phyloP scores from a whole-genome alignment of 1,140 invertebrate genomes.

The Bradysia coprophila region DNA sequence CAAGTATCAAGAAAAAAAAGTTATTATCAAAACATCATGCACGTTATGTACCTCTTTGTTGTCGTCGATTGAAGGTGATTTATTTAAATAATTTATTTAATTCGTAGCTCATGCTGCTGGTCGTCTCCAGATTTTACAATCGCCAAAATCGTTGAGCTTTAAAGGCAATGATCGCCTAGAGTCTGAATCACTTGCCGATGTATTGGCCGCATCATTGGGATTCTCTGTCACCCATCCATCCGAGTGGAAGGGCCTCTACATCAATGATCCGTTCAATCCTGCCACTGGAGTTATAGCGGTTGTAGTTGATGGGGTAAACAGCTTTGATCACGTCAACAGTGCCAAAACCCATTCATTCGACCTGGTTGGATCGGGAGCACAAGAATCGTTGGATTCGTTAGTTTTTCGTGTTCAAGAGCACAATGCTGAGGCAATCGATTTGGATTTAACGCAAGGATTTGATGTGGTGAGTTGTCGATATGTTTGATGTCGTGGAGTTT shows the following conservation, averaged over 20 bases:
- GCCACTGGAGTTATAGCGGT: constrained; percentile 59
- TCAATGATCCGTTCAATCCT: constrained; percentile 53
- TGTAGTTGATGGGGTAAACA: constrained; percentile 50
- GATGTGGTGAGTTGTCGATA: constrained; percentile 31
- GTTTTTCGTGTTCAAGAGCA: constrained; percentile 12
- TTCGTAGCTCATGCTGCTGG: constrained; percentile 40
- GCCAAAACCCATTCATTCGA: constrained; percentile 16
- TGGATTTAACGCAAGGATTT: constrained; percentile 40
- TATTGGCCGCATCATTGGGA: constrained; percentile 49
- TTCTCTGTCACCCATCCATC: constrained; percentile 36
- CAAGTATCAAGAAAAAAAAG: not conserved
- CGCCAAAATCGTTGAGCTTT: constrained; percentile 43
- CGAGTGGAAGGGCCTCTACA: constrained; percentile 47
- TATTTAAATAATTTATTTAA: constrained; percentile 12
- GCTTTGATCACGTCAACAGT: constrained; percentile 26
- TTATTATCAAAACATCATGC: not conserved
- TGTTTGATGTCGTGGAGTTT: constrained; percentile 1
- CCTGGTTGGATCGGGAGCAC: constrained; percentile 10
- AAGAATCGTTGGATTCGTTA: constrained; percentile 10
- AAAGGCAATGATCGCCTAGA: constrained; percentile 35
- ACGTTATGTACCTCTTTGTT: not conserved
- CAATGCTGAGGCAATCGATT: constrained; percentile 26
- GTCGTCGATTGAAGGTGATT: not conserved
- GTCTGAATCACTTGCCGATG: constrained; percentile 44
- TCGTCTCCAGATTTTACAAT: constrained; percentile 44